These are phyloP conservation scores for Argentina silus DNA, from an alignment of 2,797 vertebrate species.

Conservation along the genomic window DNA sequence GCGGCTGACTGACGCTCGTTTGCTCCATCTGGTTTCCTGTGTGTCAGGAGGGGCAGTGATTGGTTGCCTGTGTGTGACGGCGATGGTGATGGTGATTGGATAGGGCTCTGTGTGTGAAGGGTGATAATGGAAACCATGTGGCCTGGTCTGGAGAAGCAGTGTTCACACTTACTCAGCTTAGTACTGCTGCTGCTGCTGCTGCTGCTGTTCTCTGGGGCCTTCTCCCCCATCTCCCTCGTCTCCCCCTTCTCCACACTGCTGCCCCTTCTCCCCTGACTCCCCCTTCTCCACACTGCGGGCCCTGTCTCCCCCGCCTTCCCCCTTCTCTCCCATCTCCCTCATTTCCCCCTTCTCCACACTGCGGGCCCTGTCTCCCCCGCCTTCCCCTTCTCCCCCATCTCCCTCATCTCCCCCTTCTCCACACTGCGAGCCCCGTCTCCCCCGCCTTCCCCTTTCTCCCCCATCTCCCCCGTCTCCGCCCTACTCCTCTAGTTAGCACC, in stretches of 20 bases:
- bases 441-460: slow-evolving; percentile 16
- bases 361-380: neutral
- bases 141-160: slow-evolving; percentile 4
- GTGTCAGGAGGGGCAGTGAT: slow-evolving; percentile 29
- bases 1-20: neutral
- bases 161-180: slow-evolving; percentile 36
- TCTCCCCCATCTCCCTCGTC: slow-evolving; percentile 15
- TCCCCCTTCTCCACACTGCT: neutral
- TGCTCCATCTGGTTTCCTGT: slow-evolving; percentile 7
- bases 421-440: neutral
- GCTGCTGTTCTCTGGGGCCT: neutral
- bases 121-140: slow-evolving; percentile 48
- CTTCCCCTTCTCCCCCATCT: slow-evolving; percentile 15
- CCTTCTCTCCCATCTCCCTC: slow-evolving; percentile 16
- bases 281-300: slow-evolving; percentile 23
- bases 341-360: neutral
- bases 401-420: slow-evolving; percentile 1
- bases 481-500: slow-evolving; percentile 38
- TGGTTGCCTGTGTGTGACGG: slow-evolving; percentile 21
- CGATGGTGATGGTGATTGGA: slow-evolving; percentile 14
- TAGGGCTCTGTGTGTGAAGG: slow-evolving; percentile 20
- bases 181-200: neutral
- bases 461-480: neutral
- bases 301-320: neutral
- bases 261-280: neutral